Base-by-base conservation (phyloP, 64 coral and sea anemone species). In the Montipora foliosa region DNA sequence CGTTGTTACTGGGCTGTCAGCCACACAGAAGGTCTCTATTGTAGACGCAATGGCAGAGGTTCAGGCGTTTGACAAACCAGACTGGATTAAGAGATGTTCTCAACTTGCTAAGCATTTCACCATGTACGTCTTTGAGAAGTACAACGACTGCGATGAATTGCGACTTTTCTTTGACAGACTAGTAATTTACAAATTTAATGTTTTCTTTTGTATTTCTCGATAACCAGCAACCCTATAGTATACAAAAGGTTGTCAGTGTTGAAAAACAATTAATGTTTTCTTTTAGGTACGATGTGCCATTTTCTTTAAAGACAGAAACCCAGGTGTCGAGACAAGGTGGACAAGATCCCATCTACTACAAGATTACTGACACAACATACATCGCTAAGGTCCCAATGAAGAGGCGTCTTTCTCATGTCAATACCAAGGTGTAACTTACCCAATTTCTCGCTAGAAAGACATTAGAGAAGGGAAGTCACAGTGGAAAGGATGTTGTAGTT, bases 81-180 rank as follows among this genome's bases (percentile, higher is more conserved):
- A 76, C 50, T 92, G 91, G 91, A 86, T 92, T n/a, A 92, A 92
- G 37, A 62, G 10, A 45, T 92, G 91, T 74, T 92, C 81, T 14
- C 68, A 92, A 21, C 81, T 92, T 48, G 91, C 91, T 21, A 81
- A 86, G 21, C 81, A 92, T 79, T 86, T 92, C 91, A 76, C 74
- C 19, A 51, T 21, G 67, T 44, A 53, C 14, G 58, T 92, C 67
- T 76, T 92, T 50, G 9, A 71, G 37, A 92, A 84, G 90, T 92
- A 92, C 53, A 20, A 21, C 49, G 89, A 91, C n/a, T 47, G n/a
- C 82, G 76, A 80, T 50, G 76, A 91, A 52, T 7, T 91, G 49
- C 55, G 29, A n/a, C 57, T 80, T 15, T 51, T 91, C 7, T 80
- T 91, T 64, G 89, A 80, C 89, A 79, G 89, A 55, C 81, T 66